Evolutionary conservation across 2,113 vertebrate species (phyloP).

Genomic region (Poeciliopsis retropinna): DNA sequence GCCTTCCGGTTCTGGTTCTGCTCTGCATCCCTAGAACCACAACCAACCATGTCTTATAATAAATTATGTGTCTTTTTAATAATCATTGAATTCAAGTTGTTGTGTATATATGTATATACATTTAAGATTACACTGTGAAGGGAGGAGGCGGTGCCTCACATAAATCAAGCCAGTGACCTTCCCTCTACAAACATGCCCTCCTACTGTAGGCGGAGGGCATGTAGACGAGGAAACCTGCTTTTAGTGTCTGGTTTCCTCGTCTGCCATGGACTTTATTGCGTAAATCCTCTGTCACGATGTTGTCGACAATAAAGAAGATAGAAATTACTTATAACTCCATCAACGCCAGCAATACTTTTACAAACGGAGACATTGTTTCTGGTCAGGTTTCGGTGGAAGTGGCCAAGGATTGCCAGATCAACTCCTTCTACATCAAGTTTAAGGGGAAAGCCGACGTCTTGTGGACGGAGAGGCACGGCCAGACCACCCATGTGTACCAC

Average conservation of each 20-base stretch:
- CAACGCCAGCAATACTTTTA: constrained; percentile 62
- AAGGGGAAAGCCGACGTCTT: constrained; percentile 72
- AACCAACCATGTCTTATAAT: background rate
- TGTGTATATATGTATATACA: background rate
- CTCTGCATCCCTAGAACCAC: too few species aligned
- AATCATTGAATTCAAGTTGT: background rate
- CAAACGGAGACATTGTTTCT: constrained; percentile 56
- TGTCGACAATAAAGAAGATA: constrained; percentile 56
- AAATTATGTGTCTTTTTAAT: background rate
- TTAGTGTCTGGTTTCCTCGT: background rate
- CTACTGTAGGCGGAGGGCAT: background rate
- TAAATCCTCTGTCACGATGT: constrained; percentile 47
- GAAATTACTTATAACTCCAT: constrained; percentile 49
- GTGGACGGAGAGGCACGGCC: constrained; percentile 64
- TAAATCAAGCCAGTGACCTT: too few species aligned
- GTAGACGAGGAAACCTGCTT: background rate
- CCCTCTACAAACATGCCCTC: background rate
- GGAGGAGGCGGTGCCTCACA: too few species aligned
- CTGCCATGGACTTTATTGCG: background rate
- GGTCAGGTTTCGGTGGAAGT: constrained; percentile 69
- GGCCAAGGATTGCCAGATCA: constrained; percentile 58
- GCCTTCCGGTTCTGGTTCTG: too few species aligned
- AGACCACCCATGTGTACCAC: constrained; percentile 42
- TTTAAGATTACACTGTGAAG: too few species aligned
- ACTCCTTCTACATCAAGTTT: constrained; percentile 61